Percentiles rank a stretch among this genome's conserved stretches.
phyloP scores from a whole-genome alignment of 2,113 vertebrate genomes.

The Esox niger region DNA sequence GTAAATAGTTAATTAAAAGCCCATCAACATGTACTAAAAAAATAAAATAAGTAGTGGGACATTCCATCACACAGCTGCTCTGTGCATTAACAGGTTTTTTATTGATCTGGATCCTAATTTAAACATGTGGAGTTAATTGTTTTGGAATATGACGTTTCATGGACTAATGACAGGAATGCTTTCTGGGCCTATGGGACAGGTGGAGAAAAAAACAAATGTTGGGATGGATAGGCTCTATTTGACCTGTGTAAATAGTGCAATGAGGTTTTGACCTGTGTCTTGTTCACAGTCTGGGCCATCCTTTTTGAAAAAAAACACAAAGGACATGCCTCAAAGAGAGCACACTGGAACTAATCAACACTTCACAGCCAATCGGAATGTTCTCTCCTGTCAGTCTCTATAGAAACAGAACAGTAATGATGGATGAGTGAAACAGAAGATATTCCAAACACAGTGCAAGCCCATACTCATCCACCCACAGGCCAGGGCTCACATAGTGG shows the following conservation, averaged over 20 bases:
- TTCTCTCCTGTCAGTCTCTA: slow-evolving; percentile 38
- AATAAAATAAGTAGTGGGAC: too few species aligned
- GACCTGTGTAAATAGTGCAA: slow-evolving; percentile 44
- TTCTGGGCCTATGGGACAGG: neutral
- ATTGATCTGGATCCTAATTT: neutral
- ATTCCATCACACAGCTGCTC: neutral
- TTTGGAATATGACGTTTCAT: too few species aligned
- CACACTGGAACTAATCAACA: slow-evolving; percentile 51
- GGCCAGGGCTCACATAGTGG: slow-evolving; percentile 30
- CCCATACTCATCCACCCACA: slow-evolving; percentile 49
- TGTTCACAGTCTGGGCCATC: slow-evolving; percentile 36
- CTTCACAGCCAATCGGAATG: slow-evolving; percentile 60
- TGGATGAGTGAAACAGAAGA: slow-evolving; percentile 42
- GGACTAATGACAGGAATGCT: neutral
- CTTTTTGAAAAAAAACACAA: slow-evolving; percentile 28
- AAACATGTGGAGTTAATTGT: neutral
- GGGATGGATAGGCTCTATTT: too few species aligned
- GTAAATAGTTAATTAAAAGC: neutral
- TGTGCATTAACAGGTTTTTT: neutral
- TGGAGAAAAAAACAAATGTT: neutral
- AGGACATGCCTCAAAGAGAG: slow-evolving; percentile 28
- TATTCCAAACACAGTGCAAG: slow-evolving; percentile 54
- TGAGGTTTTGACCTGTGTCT: slow-evolving; percentile 26
- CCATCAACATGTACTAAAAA: neutral
- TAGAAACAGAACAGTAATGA: slow-evolving; percentile 27